These are phyloP conservation scores for Scytalopus superciliaris DNA, from an alignment of 2,113 vertebrate genomes.

Conservation along the genomic window DNA sequence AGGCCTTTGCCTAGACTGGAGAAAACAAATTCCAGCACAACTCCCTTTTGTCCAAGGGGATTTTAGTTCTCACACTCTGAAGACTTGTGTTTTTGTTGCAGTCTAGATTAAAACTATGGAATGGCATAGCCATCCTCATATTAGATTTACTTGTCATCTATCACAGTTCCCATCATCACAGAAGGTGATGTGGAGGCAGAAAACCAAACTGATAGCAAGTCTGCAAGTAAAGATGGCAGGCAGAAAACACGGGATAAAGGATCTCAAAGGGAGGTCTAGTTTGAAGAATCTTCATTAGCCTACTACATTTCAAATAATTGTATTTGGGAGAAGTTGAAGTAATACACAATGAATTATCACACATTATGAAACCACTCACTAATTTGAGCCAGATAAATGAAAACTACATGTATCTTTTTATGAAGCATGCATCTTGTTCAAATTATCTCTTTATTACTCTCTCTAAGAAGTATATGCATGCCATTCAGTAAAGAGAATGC, in stretches of 20 bases:
- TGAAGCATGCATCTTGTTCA: constrained; percentile 1
- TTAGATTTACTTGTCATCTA: not conserved
- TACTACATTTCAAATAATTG: not conserved
- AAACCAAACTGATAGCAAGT: not conserved
- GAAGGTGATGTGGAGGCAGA: accelerated
- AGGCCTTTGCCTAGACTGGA: no score
- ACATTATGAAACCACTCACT: not conserved
- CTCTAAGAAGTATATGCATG: not conserved
- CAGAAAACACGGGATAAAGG: not conserved
- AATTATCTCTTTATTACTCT: constrained; percentile 6
- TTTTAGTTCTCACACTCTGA: not conserved
- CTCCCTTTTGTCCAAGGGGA: not conserved
- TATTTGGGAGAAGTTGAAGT: not conserved
- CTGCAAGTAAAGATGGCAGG: not conserved
- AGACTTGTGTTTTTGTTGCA: not conserved
- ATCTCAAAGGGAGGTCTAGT: not conserved
- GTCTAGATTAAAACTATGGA: not conserved
- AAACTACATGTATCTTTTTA: not conserved
- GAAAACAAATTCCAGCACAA: not conserved
- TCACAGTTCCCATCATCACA: no score
- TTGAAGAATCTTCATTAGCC: not conserved
- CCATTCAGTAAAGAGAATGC: not conserved
- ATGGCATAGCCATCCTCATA: not conserved
- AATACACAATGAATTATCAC: not conserved
- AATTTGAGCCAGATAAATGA: constrained; percentile 12